Base-by-base conservation (phyloP, 2,113 vertebrate genomes). In the Dipodomys merriami region DNA sequence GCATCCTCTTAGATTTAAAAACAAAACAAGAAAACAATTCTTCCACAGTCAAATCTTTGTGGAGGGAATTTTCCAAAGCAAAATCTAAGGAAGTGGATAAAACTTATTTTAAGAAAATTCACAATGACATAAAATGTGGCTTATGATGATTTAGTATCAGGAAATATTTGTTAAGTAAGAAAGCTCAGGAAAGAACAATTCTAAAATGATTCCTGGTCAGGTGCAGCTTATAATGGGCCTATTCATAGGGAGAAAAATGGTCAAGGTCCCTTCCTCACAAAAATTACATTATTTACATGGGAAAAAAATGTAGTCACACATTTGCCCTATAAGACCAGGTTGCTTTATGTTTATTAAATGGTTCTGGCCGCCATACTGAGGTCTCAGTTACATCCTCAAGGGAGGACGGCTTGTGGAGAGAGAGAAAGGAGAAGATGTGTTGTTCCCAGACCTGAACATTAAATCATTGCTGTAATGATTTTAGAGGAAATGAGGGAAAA, bases 241-340 rank as follows among this genome's bases (percentile, higher is more conserved):
- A 96, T 98, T 98, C 97, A 98, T 88, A 83, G 79, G 35, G 44
- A 82, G 12, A 90, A 96, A 94, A 94, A 82, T 16, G 80, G 71
- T 27, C 91, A 85, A 67, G 95, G 65, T 87, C 79, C 82, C 53
- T 96, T 98, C 93, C 96, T 97, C 91, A 95, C 89, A 96, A 96
- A 96, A 94, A 94, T 97, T 90, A 95, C 95, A 97, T 98, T 98
- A 98, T 98, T 98, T 98, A 97, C 93, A 2, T 97, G 97, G 97
- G 96, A 98, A 97, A 57, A 69, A 97, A 97, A 72, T 93, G 91
- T 67, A 91, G 90, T 96, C 97, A 97, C 93, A 83, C 93, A 74
- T 97, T 76, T 96, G 33, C 95, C 88, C 96, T 88, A 72, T 93
- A 95, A 95, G 89, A 96, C 82, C n/a, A 69, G 71, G 95, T 96